phyloP scores from a whole-genome alignment of 2,888 invertebrate species.

The Cheilosia vernalis region DNA sequence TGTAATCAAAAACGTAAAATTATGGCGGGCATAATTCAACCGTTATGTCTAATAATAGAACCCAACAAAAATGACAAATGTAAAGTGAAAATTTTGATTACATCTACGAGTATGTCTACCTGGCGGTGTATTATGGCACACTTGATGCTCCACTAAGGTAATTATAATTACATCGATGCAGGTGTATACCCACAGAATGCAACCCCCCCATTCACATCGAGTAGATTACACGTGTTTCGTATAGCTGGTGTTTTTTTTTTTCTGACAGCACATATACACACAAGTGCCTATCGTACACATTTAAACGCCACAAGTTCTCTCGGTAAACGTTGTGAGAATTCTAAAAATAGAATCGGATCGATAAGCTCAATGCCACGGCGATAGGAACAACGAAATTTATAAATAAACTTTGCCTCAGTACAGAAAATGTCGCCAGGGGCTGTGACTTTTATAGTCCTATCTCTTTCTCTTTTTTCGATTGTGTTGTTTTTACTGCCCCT shows the following conservation, averaged over 20 bases:
- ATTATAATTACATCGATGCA: conserved; percentile 60
- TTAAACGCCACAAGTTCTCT: conserved; percentile 67
- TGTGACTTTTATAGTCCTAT: conserved; percentile 61
- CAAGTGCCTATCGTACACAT: conserved; percentile 24
- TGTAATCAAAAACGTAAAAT: neutral
- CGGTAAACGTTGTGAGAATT: conserved; percentile 64
- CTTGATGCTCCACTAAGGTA: conserved; percentile 63
- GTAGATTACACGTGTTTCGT: conserved; percentile 53
- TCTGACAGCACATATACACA: conserved; percentile 46
- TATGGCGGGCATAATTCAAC: conserved; percentile 18
- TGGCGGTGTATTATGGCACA: conserved; percentile 65
- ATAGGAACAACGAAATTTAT: conserved; percentile 77
- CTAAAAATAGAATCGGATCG: conserved; percentile 77
- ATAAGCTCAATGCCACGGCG: conserved; percentile 78
- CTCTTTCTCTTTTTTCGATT: conserved; percentile 31
- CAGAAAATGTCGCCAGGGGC: conserved; percentile 71
- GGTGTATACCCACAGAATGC: conserved; percentile 47
- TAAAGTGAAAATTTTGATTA: conserved; percentile 51
- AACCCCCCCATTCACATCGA: conserved; percentile 51
- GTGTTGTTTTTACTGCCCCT: conserved; percentile 40
- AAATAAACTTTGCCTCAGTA: conserved; percentile 76
- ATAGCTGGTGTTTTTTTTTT: conserved; percentile 10
- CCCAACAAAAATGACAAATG: conserved; percentile 14
- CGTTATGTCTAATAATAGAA: conserved; percentile 31
- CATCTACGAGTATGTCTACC: conserved; percentile 34